Base-by-base conservation (phyloP, 2,797 vertebrate genomes). In the Buphagus erythrorhynchus region DNA sequence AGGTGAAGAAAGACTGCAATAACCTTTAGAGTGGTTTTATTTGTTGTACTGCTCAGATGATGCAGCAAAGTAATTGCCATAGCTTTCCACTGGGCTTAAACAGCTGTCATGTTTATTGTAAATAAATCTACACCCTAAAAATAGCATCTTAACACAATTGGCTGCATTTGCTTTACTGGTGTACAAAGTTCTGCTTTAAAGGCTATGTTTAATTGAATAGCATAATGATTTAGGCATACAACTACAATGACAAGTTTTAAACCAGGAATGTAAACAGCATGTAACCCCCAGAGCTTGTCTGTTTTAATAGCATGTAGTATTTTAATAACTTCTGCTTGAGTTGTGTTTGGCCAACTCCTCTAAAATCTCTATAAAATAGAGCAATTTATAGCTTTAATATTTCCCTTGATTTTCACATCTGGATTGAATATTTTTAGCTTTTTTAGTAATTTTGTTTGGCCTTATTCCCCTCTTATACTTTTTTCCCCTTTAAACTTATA, bases 21-120 rank as follows among this genome's bases (percentile, higher is more conserved):
- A 89, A 62, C 12, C 8, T 74, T 69, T 59, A 65, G 22, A 85
- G 49, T 58, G 21, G 43, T 88, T 97, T 95, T 92, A 86, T 93
- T 95, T 82, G 26, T 68, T 92, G 7, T 48, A 65, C 49, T 43
- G 36, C 48, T 90, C 33, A 81, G 52, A 57, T 22, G 31, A 78
- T 55, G 19, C 3, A 1, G 54, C 28, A 31, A 90, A 21, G 5
- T 35, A 62, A 58, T 61, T 1, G 0, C 25, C 1, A 0, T 40
- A 54, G 24, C 19, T 85, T 85, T 73, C 55, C 21, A 29, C 45
- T 31, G 13, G 19, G 11, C 29, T 76, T 85, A 42, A 94, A 66
- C 31, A 59, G n/a, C 22, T 43, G 21, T 74, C 16, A 4, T 11
- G 4, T 91, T 77, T 85, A 76, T 59, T 58, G 72, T 25, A 59